Evolutionary conservation across 2,888 invertebrate species (phyloP).

Genomic region (Andricus quercusramuli): DNA sequence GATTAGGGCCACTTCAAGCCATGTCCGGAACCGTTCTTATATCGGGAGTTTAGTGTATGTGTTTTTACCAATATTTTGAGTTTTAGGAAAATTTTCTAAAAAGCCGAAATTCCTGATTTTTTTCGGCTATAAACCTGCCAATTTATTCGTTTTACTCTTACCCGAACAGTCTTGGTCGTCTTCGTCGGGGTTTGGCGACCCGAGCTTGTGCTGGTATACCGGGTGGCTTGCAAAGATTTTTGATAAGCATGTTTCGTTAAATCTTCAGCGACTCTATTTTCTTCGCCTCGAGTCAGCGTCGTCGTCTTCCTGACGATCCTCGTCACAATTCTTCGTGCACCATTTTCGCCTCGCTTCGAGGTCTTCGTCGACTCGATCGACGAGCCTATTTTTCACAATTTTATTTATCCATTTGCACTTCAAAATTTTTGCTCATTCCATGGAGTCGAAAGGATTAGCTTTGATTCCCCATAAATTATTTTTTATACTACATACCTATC

Average conservation of each 20-base stretch:
- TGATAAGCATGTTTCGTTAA: constrained; percentile 81
- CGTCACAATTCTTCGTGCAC: constrained; percentile 90
- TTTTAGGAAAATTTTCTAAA: background rate
- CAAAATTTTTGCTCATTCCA: background rate
- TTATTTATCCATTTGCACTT: constrained; percentile 28
- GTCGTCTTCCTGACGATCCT: constrained; percentile 93
- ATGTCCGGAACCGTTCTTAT: too few relatives aligned
- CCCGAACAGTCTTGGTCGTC: constrained; percentile 88
- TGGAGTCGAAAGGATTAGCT: background rate
- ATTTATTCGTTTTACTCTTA: constrained; percentile 77
- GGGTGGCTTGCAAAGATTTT: constrained; percentile 80
- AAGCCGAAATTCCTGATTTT: background rate
- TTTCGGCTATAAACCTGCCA: background rate
- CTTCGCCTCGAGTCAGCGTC: constrained; percentile 92
- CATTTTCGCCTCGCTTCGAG: constrained; percentile 88
- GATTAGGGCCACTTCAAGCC: too few relatives aligned
- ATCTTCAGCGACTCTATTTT: constrained; percentile 88
- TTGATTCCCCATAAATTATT: background rate
- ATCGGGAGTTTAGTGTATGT: too few relatives aligned
- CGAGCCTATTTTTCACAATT: constrained; percentile 77
- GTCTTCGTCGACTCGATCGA: constrained; percentile 91
- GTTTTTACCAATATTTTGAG: background rate
- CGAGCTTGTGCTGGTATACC: constrained; percentile 59
- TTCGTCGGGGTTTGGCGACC: constrained; percentile 78
- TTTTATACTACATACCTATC: background rate